These are phyloP conservation scores for Gorsachius magnificus DNA, from an alignment of 2,797 vertebrate species.

Conservation along the genomic window DNA sequence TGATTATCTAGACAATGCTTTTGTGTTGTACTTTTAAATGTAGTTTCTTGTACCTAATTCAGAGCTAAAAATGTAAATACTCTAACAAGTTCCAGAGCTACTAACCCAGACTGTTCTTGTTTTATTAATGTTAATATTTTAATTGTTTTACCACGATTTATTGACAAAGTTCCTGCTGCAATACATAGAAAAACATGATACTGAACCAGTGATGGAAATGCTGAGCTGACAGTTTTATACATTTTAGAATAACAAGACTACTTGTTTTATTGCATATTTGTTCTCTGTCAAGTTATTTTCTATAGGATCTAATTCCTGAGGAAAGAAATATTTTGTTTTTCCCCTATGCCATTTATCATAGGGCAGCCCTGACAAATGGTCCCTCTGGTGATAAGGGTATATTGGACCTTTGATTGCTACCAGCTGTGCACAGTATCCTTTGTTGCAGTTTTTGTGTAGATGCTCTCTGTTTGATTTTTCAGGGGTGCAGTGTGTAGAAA, in stretches of 20 bases:
- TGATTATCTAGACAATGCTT: background rate
- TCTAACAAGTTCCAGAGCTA: background rate
- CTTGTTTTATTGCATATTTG: background rate
- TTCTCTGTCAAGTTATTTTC: background rate
- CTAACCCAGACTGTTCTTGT: background rate
- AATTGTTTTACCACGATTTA: background rate
- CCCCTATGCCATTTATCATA: background rate
- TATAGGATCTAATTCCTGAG: background rate
- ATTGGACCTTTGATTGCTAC: background rate
- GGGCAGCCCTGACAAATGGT: background rate
- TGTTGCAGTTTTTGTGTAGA: background rate
- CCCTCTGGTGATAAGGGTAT: background rate
- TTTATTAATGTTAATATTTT: background rate
- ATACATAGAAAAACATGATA: background rate
- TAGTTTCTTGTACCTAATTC: background rate
- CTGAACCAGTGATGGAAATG: background rate
- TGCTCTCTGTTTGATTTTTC: background rate
- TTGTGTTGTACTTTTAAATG: background rate
- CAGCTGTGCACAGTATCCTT: background rate
- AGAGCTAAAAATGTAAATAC: background rate
- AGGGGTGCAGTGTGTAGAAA: background rate
- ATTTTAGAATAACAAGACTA: background rate
- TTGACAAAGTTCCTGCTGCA: background rate
- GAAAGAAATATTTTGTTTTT: background rate
- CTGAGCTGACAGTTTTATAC: background rate